Conservation (phyloP, 2,888 invertebrate species). For the Phania funesta region DNA sequence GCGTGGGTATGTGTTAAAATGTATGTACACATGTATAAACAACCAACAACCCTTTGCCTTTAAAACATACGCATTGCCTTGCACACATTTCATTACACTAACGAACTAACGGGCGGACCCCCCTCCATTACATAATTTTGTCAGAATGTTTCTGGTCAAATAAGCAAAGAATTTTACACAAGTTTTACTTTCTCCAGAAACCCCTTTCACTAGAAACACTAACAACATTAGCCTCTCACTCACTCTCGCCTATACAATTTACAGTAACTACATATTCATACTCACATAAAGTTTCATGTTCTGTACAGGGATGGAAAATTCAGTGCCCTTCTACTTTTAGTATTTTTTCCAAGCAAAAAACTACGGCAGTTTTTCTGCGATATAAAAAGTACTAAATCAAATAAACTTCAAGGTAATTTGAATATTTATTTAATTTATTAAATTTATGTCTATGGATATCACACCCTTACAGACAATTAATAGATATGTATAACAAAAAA, state of each 20-base stretch:
- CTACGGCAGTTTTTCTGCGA: too few species aligned
- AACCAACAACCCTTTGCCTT: slow-evolving; percentile 34
- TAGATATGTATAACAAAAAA: too few species aligned
- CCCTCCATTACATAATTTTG: background rate
- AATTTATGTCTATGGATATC: too few species aligned
- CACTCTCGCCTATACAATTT: background rate
- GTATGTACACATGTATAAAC: background rate
- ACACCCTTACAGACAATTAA: too few species aligned
- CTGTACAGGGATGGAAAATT: too few species aligned
- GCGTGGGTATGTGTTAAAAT: background rate
- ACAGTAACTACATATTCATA: too few species aligned
- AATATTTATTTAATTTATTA: too few species aligned
- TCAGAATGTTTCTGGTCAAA: slow-evolving; percentile 47
- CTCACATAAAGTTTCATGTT: too few species aligned
- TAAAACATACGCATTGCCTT: background rate
- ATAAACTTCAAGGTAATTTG: too few species aligned
- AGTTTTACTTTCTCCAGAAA: slow-evolving; percentile 29
- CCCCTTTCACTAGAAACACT: slow-evolving; percentile 9
- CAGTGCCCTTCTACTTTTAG: too few species aligned
- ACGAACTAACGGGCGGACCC: background rate
- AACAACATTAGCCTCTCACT: background rate
- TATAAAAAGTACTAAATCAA: too few species aligned
- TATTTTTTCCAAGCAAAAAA: too few species aligned
- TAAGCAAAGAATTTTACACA: slow-evolving; percentile 47
- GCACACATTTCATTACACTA: slow-evolving; percentile 38